Conservation (phyloP, 2,113 vertebrate genomes). For the Rafetus swinhoei region DNA sequence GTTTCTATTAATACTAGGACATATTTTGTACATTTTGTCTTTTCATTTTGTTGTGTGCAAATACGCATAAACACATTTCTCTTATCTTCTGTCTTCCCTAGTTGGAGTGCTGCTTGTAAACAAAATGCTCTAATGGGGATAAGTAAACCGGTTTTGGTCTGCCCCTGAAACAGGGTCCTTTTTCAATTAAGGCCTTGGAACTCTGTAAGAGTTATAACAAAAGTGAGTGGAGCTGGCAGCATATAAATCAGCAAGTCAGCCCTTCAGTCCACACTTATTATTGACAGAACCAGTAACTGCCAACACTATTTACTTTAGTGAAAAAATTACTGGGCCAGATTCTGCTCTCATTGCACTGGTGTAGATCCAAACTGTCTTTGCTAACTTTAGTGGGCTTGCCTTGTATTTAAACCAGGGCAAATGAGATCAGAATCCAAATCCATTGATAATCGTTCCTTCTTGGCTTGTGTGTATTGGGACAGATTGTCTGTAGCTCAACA, state of each 20-base stretch:
- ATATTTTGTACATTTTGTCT: neutral
- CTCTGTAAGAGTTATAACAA: neutral
- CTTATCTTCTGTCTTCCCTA: constrained; percentile 18
- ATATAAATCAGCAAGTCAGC: neutral
- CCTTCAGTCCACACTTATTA: fast-evolving
- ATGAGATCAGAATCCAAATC: constrained; percentile 28
- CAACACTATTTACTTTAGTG: fast-evolving
- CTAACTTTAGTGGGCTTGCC: neutral
- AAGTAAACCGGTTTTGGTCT: neutral
- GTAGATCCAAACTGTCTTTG: neutral
- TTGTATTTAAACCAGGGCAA: neutral
- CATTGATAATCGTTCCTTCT: constrained; percentile 29
- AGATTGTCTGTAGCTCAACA: too few relatives aligned
- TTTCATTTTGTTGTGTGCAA: constrained; percentile 46
- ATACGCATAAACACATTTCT: constrained; percentile 11
- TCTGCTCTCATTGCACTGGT: neutral
- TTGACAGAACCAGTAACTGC: neutral
- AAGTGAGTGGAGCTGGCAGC: neutral
- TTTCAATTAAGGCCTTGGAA: neutral
- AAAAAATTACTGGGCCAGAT: neutral
- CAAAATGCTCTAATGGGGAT: neutral
- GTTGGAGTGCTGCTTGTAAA: neutral
- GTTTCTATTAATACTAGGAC: constrained; percentile 28
- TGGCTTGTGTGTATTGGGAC: neutral
- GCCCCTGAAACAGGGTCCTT: neutral